A percentile compares a stretch with the other conserved stretches of the same genome.
phyloP scores from a whole-genome alignment of 2,113 vertebrate species.

The Cygnus buccinator region DNA sequence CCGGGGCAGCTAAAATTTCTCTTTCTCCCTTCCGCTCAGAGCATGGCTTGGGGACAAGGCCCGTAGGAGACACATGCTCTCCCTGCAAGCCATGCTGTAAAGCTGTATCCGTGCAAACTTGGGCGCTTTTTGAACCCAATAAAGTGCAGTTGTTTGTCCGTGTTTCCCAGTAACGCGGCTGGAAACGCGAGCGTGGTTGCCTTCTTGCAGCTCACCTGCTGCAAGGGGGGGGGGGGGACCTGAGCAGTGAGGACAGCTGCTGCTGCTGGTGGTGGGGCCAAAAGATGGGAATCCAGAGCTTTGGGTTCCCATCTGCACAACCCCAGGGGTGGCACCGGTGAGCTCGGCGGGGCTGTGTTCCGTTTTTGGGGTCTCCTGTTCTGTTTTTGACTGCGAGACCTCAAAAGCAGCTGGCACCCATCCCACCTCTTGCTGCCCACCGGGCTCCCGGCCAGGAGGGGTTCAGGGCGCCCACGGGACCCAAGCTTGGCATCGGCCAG shows the following conservation, averaged over 20 bases:
- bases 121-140: background rate
- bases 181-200: background rate
- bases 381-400: no score
- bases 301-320: no score
- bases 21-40: background rate
- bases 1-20: background rate
- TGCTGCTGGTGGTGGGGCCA: background rate
- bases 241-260: background rate
- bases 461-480: background rate
- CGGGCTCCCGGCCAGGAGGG: background rate
- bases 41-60: accelerated
- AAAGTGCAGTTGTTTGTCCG: background rate
- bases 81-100: background rate
- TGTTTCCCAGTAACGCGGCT: background rate
- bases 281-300: background rate
- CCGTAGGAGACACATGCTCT: accelerated
- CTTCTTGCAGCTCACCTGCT: background rate
- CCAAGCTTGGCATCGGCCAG: background rate
- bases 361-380: accelerated
- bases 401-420: accelerated
- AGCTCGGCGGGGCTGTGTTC: background rate
- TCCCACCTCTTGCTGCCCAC: background rate
- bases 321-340: background rate
- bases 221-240: background rate
- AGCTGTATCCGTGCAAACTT: background rate